phyloP scores from a whole-genome alignment of 2,888 invertebrate species.

The Trachelus iudaicus region DNA sequence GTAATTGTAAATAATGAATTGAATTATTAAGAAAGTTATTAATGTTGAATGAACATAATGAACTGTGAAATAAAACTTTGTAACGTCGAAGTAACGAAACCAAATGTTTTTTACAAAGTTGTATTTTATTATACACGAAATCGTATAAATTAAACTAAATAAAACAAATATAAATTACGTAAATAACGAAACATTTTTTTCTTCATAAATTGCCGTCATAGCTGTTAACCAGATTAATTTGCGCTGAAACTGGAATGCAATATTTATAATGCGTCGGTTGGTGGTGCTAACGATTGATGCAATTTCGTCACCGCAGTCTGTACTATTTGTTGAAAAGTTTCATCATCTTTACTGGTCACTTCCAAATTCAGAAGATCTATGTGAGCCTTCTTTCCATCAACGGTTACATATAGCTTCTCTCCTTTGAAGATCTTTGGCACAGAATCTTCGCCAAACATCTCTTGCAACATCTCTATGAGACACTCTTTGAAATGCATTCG shows the following conservation, averaged over 20 bases:
- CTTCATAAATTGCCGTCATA: slow-evolving; percentile 8
- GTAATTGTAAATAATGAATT: not conserved
- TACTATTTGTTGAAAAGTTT: slow-evolving; percentile 83
- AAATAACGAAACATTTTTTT: slow-evolving; percentile 3
- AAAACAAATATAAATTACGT: not conserved
- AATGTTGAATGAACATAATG: slow-evolving; percentile 7
- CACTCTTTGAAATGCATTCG: slow-evolving; percentile 93
- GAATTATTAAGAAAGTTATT: slow-evolving; percentile 6
- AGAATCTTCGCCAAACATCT: slow-evolving; percentile 95
- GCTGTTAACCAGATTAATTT: not conserved
- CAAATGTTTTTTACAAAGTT: slow-evolving; percentile 15
- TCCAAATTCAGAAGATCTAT: slow-evolving; percentile 86
- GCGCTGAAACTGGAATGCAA: not conserved
- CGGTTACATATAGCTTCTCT: slow-evolving; percentile 85
- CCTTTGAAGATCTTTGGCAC: slow-evolving; percentile 95
- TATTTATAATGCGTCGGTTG: slow-evolving; percentile 53
- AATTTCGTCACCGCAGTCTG: slow-evolving; percentile 87
- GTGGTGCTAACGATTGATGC: slow-evolving; percentile 82
- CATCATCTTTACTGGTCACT: slow-evolving; percentile 85
- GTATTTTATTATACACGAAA: slow-evolving; percentile 15
- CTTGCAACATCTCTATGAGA: slow-evolving; percentile 88
- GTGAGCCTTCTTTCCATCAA: slow-evolving; percentile 86
- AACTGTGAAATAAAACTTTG: not conserved
- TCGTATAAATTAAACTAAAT: slow-evolving; percentile 5
- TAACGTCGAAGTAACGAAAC: not conserved